These are phyloP conservation scores for Hypselothyrea guttata DNA, from an alignment of 2,888 invertebrate genomes.

Conservation along the genomic window DNA sequence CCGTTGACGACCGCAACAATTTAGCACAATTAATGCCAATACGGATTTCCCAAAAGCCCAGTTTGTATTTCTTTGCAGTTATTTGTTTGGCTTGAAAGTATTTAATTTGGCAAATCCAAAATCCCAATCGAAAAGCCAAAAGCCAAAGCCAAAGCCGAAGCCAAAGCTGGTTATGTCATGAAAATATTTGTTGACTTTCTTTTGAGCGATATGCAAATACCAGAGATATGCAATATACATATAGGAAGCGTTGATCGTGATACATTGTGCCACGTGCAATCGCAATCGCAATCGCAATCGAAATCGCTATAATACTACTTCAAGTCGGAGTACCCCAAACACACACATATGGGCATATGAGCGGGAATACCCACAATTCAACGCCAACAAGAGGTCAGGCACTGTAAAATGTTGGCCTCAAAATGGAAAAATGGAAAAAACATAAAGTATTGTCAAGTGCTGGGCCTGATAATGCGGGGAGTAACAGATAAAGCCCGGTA, in stretches of 20 bases:
- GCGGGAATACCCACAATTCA: constrained; percentile 39
- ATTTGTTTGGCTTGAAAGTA: constrained; percentile 60
- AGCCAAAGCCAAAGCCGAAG: too few relatives aligned
- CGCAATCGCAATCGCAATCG: too few relatives aligned
- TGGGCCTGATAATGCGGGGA: constrained; percentile 20
- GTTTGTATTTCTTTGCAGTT: background rate
- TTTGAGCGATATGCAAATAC: constrained; percentile 63
- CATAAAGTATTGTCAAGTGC: constrained; percentile 39
- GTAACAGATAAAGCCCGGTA: constrained; percentile 46
- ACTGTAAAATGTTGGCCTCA: constrained; percentile 34
- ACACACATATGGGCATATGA: constrained; percentile 6
- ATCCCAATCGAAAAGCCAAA: too few relatives aligned
- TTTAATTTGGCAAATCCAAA: constrained; percentile 32
- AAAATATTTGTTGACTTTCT: constrained; percentile 66
- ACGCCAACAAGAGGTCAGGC: constrained; percentile 41
- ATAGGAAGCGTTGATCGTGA: constrained; percentile 18
- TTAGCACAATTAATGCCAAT: constrained; percentile 62
- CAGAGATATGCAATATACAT: constrained; percentile 6
- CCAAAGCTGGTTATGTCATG: constrained; percentile 59
- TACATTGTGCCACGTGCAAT: constrained; percentile 58
- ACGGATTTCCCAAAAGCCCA: constrained; percentile 57
- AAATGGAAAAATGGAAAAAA: constrained; percentile 14
- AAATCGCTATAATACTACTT: too few relatives aligned
- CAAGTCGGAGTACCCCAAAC: background rate
- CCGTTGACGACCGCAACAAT: constrained; percentile 29